phyloP scores from a whole-genome alignment of 2,797 vertebrate genomes.

The Loris lydekkerianus region DNA sequence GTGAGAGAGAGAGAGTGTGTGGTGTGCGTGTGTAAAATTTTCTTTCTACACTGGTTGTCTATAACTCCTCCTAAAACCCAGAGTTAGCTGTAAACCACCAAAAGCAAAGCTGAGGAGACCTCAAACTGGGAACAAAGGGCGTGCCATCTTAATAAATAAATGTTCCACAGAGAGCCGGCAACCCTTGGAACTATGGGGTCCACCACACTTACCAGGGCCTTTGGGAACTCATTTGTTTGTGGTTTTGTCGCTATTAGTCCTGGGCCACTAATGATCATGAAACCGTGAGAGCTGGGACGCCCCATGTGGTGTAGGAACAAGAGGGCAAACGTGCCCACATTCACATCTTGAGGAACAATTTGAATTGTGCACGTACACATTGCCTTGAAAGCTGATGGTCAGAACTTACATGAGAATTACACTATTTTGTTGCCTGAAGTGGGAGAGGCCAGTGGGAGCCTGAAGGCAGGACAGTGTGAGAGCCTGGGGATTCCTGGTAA shows the following conservation, averaged over 20 bases:
- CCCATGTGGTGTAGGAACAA: rapidly evolving
- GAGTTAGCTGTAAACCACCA: too few relatives aligned
- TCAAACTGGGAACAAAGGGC: too few relatives aligned
- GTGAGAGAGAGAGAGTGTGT: too few relatives aligned
- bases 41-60: not conserved
- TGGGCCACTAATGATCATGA: too few relatives aligned
- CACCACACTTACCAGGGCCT: too few relatives aligned
- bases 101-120: not conserved
- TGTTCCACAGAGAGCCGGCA: not conserved
- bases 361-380: not conserved
- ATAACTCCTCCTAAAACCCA: not conserved
- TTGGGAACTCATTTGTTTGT: not conserved
- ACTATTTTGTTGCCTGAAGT: rapidly evolving
- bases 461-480: rapidly evolving
- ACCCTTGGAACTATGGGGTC: rapidly evolving
- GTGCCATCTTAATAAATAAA: not conserved
- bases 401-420: rapidly evolving
- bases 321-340: rapidly evolving
- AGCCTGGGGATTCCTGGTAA: rapidly evolving
- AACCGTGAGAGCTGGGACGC: not conserved
- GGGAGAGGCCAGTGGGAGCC: not conserved
- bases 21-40: not conserved
- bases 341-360: rapidly evolving
- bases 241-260: not conserved
- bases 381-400: not conserved